Conservation (phyloP, 1,140 invertebrate genomes). For the Copidosoma floridanum region DNA sequence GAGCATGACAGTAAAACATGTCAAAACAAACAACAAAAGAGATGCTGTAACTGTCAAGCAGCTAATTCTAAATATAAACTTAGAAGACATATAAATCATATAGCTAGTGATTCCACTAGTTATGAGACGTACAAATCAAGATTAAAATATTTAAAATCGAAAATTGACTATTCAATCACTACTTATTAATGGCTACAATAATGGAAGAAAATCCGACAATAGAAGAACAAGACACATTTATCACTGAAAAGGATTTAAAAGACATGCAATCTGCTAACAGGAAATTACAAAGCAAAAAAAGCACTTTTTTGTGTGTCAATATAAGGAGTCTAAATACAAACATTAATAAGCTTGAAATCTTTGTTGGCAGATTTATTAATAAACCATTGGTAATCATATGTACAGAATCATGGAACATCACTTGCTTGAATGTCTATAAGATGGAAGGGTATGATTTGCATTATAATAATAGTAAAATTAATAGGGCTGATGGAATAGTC, state of each 20-base stretch:
- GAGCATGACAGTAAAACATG: too few species aligned
- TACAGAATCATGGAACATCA: neutral
- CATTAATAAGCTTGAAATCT: neutral
- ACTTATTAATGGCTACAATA: neutral
- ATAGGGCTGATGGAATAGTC: neutral
- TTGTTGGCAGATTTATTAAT: neutral
- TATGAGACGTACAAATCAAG: neutral
- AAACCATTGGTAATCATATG: neutral
- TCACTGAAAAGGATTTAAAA: neutral
- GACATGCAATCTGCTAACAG: neutral
- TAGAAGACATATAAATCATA: neutral
- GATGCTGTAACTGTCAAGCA: too few species aligned
- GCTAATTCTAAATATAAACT: neutral
- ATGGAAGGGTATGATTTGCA: neutral
- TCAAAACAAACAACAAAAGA: too few species aligned
- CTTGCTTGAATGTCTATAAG: neutral
- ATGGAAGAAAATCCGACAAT: neutral
- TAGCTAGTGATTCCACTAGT: neutral
- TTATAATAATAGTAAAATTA: neutral
- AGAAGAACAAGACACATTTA: neutral
- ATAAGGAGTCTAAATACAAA: neutral
- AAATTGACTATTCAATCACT: too few species aligned
- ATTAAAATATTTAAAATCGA: neutral
- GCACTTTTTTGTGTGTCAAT: too few species aligned
- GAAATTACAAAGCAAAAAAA: too few species aligned